Base-by-base conservation (phyloP, 2,113 vertebrate genomes). In the Sarotherodon lohbergeri region DNA sequence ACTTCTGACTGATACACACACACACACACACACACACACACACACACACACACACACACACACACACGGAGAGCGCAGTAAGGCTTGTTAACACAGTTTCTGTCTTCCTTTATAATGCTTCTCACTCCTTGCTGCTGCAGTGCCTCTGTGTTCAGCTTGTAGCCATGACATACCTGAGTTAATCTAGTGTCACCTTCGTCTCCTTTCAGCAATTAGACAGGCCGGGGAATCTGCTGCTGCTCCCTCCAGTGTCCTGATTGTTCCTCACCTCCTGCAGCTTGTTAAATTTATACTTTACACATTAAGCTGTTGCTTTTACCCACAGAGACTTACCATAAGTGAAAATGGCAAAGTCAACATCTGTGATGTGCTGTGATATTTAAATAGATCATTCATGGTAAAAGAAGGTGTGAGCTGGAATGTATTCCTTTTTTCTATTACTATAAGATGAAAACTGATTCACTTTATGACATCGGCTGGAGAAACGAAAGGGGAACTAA, bases 241-340 rank as follows among this genome's bases (percentile, higher is more conserved):
- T 90, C 86, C 81, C 81, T 88, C 86, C 89, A 81, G 81, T 81
- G 83, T 79, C 90, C 90, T 12, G 86, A 86, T 83, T 94, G 80
- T 41, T n/a, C 71, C 81, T 83, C 29, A 3, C 36, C 32, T 91
- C 80, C 79, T 10, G 71, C 80, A 73, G 88, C 90, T 92, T 92
- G 90, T 94, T 88, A 90, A 88, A 93, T 92, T 91, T 82, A 81
- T 22, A 92, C 93, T 91, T 92, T 90, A 66, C 59, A 34, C 90
- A 87, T 89, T 91, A 89, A 84, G 80, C 66, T 29, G 8, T 5
- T 5, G 16, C 82, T 80, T 89, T 89, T 86, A 88, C 68, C 84
- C 86, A 36, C 11, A 56, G 88, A 85, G 86, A 87, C 63, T 80
- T 29, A 27, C 52, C 87, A 63, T 85, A 32, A 86, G 80, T 16